Conservation (phyloP, 2,113 vertebrate genomes). For the Hippocampus guttulatus region DNA sequence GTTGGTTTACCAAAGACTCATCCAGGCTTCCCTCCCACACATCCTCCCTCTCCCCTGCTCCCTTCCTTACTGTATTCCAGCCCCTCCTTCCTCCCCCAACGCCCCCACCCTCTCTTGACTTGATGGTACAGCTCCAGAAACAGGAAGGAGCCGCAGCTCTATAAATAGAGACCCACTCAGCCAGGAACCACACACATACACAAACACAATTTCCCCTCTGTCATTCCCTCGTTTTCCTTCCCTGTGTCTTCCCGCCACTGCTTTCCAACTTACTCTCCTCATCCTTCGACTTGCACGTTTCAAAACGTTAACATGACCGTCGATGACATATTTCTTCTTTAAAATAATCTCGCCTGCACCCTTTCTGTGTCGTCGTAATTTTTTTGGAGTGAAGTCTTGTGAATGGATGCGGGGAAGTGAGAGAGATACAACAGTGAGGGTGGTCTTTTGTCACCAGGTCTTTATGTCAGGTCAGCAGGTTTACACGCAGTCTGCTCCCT, state of each 20-base stretch:
- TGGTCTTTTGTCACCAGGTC: constrained; percentile 35
- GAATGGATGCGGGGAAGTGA: neutral
- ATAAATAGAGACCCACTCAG: constrained; percentile 69
- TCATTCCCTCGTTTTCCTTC: constrained; percentile 35
- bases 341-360: neutral
- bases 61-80: neutral
- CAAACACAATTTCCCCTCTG: constrained; percentile 50
- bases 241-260: constrained; percentile 13
- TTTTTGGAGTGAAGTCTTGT: constrained; percentile 23
- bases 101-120: constrained; percentile 41
- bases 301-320: constrained; percentile 28
- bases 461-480: constrained; percentile 64
- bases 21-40: constrained; percentile 60
- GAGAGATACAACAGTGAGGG: constrained; percentile 21
- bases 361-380: neutral
- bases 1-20: constrained; percentile 69
- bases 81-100: constrained; percentile 17
- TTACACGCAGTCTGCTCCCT: constrained; percentile 21
- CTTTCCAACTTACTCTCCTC: constrained; percentile 11
- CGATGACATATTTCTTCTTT: neutral
- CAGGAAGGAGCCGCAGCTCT: constrained; percentile 70
- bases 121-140: constrained; percentile 71
- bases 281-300: constrained; percentile 25
- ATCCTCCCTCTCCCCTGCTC: constrained; percentile 3
- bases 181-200: constrained; percentile 60